A percentile compares a stretch with the other conserved stretches of the same genome.
Conservation (phyloP, 2,113 vertebrate species). For the Calidris pugnax region DNA sequence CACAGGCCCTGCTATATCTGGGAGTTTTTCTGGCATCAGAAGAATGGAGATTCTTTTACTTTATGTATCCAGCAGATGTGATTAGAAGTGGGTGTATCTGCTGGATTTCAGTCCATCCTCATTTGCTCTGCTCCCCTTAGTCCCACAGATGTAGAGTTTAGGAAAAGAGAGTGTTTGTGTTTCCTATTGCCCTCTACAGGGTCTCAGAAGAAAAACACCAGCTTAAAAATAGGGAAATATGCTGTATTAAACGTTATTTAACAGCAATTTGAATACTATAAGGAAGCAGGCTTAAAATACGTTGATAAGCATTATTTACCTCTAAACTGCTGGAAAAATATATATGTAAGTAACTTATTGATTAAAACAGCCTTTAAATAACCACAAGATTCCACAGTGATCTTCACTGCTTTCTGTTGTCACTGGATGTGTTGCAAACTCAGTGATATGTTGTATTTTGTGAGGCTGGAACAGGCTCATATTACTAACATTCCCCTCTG, state of each 20-base stretch:
- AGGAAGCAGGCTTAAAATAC: not conserved
- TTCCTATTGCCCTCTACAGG: slow-evolving; percentile 12
- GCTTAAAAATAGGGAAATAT: not conserved
- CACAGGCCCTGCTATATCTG: not conserved
- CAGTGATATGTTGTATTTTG: not conserved
- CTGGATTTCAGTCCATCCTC: not conserved
- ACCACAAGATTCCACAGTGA: not conserved
- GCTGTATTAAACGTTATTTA: not conserved
- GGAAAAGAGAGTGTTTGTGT: not conserved
- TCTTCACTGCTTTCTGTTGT: not conserved
- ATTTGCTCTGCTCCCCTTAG: not conserved
- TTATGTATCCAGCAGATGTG: not conserved
- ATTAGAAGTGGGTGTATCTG: not conserved
- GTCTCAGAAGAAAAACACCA: not conserved
- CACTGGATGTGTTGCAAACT: not conserved
- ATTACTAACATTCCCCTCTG: not conserved
- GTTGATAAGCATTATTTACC: not conserved
- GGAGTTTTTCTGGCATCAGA: not conserved
- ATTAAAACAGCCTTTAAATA: not conserved
- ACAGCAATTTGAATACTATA: not conserved
- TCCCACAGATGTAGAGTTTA: not conserved
- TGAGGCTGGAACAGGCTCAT: not conserved
- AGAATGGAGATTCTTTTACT: not conserved
- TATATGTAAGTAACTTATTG: not conserved
- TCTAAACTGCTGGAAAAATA: not conserved